These are phyloP conservation scores for Cecidostiba fungosa DNA, from an alignment of 2,888 invertebrate species.

Conservation along the genomic window DNA sequence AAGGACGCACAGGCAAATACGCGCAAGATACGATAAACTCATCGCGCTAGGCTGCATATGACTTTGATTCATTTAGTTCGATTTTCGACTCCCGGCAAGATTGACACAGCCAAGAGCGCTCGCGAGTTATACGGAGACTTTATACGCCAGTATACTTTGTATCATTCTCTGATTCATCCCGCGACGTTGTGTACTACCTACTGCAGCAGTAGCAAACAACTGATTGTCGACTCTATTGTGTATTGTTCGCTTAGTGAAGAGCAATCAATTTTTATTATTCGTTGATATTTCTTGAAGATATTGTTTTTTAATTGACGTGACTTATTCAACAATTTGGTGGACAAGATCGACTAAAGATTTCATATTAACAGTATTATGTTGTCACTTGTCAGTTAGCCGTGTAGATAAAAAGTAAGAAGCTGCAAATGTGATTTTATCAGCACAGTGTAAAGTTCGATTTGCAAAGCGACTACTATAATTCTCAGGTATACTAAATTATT, in stretches of 20 bases:
- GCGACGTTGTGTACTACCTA: background rate
- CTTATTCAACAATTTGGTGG: background rate
- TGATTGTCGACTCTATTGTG: background rate
- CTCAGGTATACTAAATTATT: background rate
- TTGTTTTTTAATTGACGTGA: too few relatives aligned
- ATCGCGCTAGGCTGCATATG: slow-evolving; percentile 27
- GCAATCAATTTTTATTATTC: too few relatives aligned
- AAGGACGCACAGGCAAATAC: slow-evolving; percentile 42
- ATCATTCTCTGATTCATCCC: background rate
- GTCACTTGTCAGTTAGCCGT: background rate
- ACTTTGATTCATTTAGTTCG: slow-evolving; percentile 38
- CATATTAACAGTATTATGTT: background rate
- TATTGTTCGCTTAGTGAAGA: too few relatives aligned
- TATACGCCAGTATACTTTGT: background rate
- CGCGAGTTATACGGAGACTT: background rate
- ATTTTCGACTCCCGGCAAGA: slow-evolving; percentile 31
- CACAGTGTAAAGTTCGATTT: background rate
- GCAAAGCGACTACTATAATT: background rate
- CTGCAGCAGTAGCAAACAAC: background rate
- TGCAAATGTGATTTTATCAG: background rate
- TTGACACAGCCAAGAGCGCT: background rate
- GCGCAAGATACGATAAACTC: slow-evolving; percentile 34
- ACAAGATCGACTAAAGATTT: background rate
- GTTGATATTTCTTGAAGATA: background rate
- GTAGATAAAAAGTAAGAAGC: background rate